Evolutionary conservation across 2,888 invertebrate species (phyloP).

Genomic region (Entomobrya proxima): DNA sequence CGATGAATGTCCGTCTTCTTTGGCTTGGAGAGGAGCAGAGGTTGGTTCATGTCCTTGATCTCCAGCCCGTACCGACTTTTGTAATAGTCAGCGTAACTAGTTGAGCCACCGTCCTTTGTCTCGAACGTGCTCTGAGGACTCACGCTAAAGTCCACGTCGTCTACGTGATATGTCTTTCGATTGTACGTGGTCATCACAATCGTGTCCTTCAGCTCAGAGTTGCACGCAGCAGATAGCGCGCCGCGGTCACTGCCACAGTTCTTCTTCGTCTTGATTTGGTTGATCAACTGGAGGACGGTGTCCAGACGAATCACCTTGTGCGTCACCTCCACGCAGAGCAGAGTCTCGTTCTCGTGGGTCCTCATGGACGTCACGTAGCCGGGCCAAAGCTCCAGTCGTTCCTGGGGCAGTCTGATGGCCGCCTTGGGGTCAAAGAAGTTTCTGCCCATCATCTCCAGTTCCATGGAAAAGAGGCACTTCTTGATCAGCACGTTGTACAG

Average conservation of each 20-base stretch:
- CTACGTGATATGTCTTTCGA: slow-evolving; percentile 79
- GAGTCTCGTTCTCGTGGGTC: slow-evolving; percentile 76
- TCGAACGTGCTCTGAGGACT: slow-evolving; percentile 77
- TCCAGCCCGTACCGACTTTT: slow-evolving; percentile 65
- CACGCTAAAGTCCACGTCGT: slow-evolving; percentile 78
- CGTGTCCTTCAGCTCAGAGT: slow-evolving; percentile 71
- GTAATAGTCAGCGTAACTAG: slow-evolving; percentile 78
- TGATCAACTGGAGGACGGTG: too few relatives aligned
- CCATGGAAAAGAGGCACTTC: slow-evolving; percentile 59
- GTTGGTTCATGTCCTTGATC: slow-evolving; percentile 64
- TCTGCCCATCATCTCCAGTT: too few relatives aligned
- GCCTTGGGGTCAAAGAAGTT: slow-evolving; percentile 67
- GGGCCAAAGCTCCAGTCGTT: neutral
- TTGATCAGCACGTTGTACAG: slow-evolving; percentile 71
- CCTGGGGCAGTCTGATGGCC: neutral
- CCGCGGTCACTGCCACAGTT: neutral
- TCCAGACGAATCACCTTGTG: too few relatives aligned
- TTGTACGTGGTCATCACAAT: slow-evolving; percentile 76
- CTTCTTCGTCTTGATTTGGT: neutral
- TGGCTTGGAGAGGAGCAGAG: slow-evolving; percentile 65
- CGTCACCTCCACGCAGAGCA: too few relatives aligned
- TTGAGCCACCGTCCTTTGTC: slow-evolving; percentile 75
- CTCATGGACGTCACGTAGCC: slow-evolving; percentile 77
- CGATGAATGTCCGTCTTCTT: slow-evolving; percentile 68
- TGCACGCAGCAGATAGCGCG: neutral